Percentiles rank a stretch among this genome's conserved stretches.
These are phyloP conservation scores for Chrysomallon squamiferum DNA, from an alignment of 1,140 invertebrate species.

Conservation along the genomic window DNA sequence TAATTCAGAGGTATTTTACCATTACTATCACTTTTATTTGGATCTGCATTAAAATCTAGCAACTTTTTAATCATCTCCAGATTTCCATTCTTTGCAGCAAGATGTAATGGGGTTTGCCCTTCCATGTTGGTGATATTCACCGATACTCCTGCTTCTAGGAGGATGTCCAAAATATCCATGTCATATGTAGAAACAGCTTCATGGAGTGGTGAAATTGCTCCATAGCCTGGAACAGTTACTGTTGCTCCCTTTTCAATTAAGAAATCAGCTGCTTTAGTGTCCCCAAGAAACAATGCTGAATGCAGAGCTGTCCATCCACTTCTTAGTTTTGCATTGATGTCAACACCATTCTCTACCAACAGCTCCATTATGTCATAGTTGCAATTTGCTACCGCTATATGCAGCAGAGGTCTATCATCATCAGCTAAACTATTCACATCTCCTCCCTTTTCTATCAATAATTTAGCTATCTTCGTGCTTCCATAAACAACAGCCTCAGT, in stretches of 20 bases:
- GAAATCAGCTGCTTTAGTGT: background rate
- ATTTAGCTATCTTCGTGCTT: background rate
- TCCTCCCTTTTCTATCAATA: slow-evolving; percentile 1
- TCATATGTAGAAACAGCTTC: background rate
- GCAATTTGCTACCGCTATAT: background rate
- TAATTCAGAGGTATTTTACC: background rate
- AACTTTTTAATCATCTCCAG: background rate
- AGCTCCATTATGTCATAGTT: background rate
- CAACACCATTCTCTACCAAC: background rate
- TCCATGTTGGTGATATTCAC: background rate
- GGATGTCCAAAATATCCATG: background rate
- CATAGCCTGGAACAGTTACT: background rate
- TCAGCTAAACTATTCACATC: background rate
- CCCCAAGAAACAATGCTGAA: slow-evolving; percentile 1
- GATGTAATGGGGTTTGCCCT: background rate
- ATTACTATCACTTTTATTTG: background rate
- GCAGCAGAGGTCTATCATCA: slow-evolving; percentile 3
- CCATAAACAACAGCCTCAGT: background rate
- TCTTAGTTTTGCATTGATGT: background rate
- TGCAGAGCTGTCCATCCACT: background rate
- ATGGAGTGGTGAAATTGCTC: background rate
- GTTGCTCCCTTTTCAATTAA: background rate
- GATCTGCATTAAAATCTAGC: background rate
- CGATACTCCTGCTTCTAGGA: background rate
- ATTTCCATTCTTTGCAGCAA: slow-evolving; percentile 4